Conservation (phyloP, 2,888 invertebrate genomes). For the Papilio demoleus region DNA sequence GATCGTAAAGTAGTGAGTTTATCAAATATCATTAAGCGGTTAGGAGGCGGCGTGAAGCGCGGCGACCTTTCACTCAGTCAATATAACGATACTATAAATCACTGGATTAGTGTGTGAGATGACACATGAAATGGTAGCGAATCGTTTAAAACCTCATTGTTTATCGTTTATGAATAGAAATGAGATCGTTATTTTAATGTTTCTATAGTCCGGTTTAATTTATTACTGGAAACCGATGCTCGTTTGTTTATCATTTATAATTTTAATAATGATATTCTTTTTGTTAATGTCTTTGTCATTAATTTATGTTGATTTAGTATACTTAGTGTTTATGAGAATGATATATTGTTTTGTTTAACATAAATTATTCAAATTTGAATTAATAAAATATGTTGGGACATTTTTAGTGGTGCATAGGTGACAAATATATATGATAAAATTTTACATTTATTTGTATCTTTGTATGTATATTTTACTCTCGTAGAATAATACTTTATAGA, state of each 20-base stretch:
- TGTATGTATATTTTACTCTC: background rate
- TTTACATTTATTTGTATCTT: background rate
- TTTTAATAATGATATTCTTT: conserved; percentile 33
- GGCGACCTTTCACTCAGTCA: conserved; percentile 48
- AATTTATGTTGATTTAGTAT: background rate
- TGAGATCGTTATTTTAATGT: conserved; percentile 37
- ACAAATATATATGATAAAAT: background rate
- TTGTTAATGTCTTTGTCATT: conserved; percentile 12
- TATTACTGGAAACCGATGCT: conserved; percentile 32
- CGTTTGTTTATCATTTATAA: conserved; percentile 15
- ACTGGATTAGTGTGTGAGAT: conserved; percentile 42
- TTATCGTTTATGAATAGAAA: conserved; percentile 38
- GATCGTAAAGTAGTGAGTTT: conserved; percentile 41
- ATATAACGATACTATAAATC: conserved; percentile 45
- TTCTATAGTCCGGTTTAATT: conserved; percentile 31
- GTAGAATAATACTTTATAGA: background rate
- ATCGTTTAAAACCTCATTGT: conserved; percentile 40
- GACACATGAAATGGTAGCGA: conserved; percentile 40
- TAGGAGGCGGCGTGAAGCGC: conserved; percentile 14
- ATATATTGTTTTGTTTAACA: conserved; percentile 19
- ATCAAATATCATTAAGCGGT: conserved; percentile 36
- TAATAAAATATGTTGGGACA: background rate
- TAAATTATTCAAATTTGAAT: conserved; percentile 6
- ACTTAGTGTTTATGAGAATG: background rate
- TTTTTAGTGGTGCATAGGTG: background rate